Conservation (phyloP, 1,140 invertebrate species). For the Drosophila novamexicana region DNA sequence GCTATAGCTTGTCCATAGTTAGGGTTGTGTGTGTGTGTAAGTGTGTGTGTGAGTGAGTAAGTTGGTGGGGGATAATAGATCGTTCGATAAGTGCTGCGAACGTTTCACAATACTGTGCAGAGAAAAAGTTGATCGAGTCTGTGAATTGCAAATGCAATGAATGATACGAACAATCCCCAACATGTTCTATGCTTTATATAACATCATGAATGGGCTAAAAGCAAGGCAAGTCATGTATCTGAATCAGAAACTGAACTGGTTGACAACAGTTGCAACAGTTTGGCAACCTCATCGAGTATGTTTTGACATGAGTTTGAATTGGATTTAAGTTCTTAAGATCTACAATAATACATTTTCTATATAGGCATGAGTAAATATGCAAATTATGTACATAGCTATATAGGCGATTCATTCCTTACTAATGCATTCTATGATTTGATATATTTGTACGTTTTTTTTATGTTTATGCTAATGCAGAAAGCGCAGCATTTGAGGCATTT, state of each 20-base stretch:
- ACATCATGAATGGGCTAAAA: background rate
- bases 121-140: background rate
- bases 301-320: background rate
- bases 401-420: slow-evolving; percentile 3
- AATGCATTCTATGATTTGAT: slow-evolving; percentile 1
- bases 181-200: background rate
- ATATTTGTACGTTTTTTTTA: background rate
- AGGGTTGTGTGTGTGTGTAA: slow-evolving; percentile 3
- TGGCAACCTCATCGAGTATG: background rate
- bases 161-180: background rate
- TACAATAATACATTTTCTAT: background rate
- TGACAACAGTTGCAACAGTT: background rate
- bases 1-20: slow-evolving; percentile 32
- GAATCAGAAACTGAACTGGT: background rate
- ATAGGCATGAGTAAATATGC: slow-evolving; percentile 2
- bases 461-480: slow-evolving; percentile 4
- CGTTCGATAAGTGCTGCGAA: slow-evolving; percentile 25
- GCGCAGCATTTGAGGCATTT: slow-evolving; percentile 3
- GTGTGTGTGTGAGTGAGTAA: background rate
- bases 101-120: slow-evolving; percentile 31
- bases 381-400: background rate
- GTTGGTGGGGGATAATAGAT: background rate
- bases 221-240: no score
- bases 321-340: slow-evolving; percentile 7
- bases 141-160: slow-evolving; percentile 12